Base-by-base conservation (phyloP, 2,888 invertebrate genomes). In the Lobophora halterata region DNA sequence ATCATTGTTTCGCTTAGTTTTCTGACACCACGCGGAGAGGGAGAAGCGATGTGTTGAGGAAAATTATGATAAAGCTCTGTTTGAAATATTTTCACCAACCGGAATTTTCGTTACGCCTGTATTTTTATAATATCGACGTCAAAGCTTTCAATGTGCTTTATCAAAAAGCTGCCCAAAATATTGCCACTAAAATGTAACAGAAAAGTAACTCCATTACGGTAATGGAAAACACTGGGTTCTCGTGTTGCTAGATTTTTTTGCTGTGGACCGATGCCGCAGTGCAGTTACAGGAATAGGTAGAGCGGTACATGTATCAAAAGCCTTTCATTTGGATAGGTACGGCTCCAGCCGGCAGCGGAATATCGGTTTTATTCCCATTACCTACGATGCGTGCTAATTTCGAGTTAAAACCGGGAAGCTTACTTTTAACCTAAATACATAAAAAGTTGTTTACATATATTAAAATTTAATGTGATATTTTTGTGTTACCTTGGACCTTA, bases 171-270 rank as follows among this genome's bases (percentile, higher is more conserved):
- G 45, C 45, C 58, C 44, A 66, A 69, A 70, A 70, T 64, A 62
- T 66, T 64, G 67, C 63, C 62, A 63, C 68, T 68, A 71, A 75
- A 79, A 76, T 70, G 61, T 73, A 65, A 70, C 69, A 61, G 70
- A 67, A 73, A 75, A 74, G 61, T 77, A 76, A 77, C 73, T 76
- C 77, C 79, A 81, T 82, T 82, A 81, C 60, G 58, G 62, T 81
- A 81, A 81, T 82, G 80, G 80, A 79, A 79, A 79, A 81, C 77
- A 81, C 74, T 78, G 75, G 68, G 68, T 71, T 71, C 71, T 72
- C 67, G 52, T 65, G 73, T 67, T 62, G 70, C 63, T 69, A 61
- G 64, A 52, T 69, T 72, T 76, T 70, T 71, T 70, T 65, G 61
- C 64, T 68, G 66, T 66, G 59, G 65, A 61, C 69, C 71, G 61